Conservation (phyloP, 1,140 invertebrate species). For the Heliconius hermathena region DNA sequence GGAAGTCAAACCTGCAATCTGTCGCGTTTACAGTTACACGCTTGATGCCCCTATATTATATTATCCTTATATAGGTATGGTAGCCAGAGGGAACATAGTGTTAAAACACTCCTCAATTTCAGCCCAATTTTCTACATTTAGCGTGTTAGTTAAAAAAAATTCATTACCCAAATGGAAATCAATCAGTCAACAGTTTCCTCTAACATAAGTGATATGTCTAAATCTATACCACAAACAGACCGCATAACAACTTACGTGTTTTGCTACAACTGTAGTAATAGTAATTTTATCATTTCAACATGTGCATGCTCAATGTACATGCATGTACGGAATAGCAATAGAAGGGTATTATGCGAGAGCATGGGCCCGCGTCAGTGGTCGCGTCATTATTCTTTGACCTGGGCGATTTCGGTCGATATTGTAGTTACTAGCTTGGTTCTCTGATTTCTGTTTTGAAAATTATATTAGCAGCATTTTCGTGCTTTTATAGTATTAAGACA, state of each 20-base stretch:
- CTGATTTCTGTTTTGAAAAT: not conserved
- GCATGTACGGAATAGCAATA: conserved; percentile 21
- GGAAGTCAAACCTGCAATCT: too few species aligned
- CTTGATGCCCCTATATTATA: too few species aligned
- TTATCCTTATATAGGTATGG: too few species aligned
- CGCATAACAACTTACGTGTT: conserved; percentile 11
- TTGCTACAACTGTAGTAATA: conserved; percentile 16
- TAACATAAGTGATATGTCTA: not conserved
- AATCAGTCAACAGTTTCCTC: too few species aligned
- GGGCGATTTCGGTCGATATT: conserved; percentile 9
- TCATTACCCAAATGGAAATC: too few species aligned
- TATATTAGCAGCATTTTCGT: not conserved
- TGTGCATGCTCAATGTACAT: not conserved
- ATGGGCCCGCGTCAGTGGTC: conserved; percentile 15
- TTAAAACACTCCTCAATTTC: too few species aligned
- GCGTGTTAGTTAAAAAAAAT: too few species aligned
- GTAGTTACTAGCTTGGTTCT: not conserved
- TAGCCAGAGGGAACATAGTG: too few species aligned
- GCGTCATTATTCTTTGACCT: conserved; percentile 24
- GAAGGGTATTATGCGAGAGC: conserved; percentile 20
- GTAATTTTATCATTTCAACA: conserved; percentile 24
- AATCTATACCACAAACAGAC: not conserved
- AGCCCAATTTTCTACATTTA: too few species aligned
- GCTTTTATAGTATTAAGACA: not conserved
- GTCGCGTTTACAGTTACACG: too few species aligned